Conservation (phyloP, 2,113 vertebrate genomes). For the Phodopus roborovskii region DNA sequence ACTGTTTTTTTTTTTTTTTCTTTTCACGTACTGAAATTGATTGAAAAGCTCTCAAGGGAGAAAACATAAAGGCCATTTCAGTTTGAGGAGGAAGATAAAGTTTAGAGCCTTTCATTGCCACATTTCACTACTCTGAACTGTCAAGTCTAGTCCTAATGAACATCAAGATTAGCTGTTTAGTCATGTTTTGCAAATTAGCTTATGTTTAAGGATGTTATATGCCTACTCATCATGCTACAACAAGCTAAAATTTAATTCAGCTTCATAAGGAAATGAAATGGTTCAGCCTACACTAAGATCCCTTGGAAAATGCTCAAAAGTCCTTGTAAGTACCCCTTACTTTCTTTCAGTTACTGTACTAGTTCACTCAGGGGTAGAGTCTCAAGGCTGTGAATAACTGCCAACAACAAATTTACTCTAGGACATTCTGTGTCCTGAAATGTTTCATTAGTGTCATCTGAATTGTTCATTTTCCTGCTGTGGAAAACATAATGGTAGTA, state of each 20-base stretch:
- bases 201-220: slow-evolving; percentile 4
- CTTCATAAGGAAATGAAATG: neutral
- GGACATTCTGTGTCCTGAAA: neutral
- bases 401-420: neutral
- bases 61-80: neutral
- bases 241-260: neutral
- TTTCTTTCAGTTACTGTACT: neutral
- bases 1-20: neutral
- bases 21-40: neutral
- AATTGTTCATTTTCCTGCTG: neutral
- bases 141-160: neutral
- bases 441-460: neutral
- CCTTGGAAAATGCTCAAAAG: neutral
- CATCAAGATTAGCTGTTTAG: neutral
- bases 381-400: neutral
- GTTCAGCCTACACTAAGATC: neutral
- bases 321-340: neutral
- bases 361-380: neutral
- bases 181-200: neutral
- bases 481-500: neutral
- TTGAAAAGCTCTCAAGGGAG: neutral
- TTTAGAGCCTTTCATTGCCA: neutral
- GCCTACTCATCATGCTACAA: neutral
- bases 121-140: neutral
- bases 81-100: neutral